These are phyloP conservation scores for Sminthurinus aureus DNA, from an alignment of 2,888 invertebrate genomes.

Conservation along the genomic window DNA sequence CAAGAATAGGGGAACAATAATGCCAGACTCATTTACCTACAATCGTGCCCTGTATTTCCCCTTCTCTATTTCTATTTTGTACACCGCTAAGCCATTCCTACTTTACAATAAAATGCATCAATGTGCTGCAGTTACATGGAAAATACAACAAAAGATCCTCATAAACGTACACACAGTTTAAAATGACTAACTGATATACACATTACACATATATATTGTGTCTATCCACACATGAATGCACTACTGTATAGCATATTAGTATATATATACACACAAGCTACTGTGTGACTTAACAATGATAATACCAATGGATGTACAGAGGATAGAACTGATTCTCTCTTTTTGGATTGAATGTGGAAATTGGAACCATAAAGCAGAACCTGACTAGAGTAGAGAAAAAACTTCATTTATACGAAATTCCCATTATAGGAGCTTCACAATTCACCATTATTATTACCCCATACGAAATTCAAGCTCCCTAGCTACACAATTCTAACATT, in stretches of 20 bases:
- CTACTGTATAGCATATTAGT: neutral
- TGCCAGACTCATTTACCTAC: too few species aligned
- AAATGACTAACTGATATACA: too few species aligned
- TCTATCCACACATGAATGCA: too few species aligned
- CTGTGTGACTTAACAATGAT: neutral
- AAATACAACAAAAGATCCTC: neutral
- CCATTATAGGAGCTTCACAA: neutral
- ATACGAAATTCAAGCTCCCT: neutral
- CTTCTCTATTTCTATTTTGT: too few species aligned
- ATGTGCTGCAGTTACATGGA: neutral
- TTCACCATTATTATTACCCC: neutral
- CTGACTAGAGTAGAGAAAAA: neutral
- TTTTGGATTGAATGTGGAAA: neutral
- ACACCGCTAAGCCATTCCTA: too few species aligned
- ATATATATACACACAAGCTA: neutral
- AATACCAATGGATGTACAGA: neutral
- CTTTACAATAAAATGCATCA: neutral
- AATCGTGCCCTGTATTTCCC: too few species aligned
- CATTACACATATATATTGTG: too few species aligned
- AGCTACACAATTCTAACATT: neutral
- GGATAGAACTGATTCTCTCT: neutral
- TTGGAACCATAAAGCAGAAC: neutral
- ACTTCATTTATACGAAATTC: neutral
- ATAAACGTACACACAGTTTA: neutral
- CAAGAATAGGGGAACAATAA: too few species aligned